A percentile compares a stretch with the other conserved stretches of the same genome.
Conservation (phyloP, 2,888 invertebrate genomes). For the Rhyacophila evoluta region DNA sequence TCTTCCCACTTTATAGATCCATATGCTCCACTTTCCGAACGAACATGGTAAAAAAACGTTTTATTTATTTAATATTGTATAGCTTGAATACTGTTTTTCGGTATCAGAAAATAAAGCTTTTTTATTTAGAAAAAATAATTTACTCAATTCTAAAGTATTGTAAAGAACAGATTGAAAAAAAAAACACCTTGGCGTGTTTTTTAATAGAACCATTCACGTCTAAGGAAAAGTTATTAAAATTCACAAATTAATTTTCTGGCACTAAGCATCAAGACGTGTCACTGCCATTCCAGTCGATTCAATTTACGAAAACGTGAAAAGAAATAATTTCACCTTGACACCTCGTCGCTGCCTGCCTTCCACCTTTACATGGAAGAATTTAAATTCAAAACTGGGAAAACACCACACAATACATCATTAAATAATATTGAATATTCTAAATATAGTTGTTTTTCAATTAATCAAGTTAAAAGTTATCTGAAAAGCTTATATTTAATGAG, state of each 20-base stretch:
- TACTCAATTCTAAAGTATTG: not conserved
- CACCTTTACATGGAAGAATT: not conserved
- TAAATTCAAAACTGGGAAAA: not conserved
- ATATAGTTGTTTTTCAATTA: too few relatives aligned
- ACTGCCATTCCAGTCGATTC: constrained; percentile 47
- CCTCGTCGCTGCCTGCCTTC: not conserved
- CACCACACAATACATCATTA: not conserved
- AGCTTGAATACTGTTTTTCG: too few relatives aligned
- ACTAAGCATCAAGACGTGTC: constrained; percentile 49
- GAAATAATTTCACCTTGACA: constrained; percentile 50
- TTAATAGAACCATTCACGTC: constrained; percentile 15
- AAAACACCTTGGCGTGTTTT: not conserved
- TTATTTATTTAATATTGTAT: too few relatives aligned
- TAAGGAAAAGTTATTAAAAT: constrained; percentile 28
- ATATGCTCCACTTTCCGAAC: too few relatives aligned
- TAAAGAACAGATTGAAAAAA: constrained; percentile 2
- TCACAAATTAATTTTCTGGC: constrained; percentile 42
- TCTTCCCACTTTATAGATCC: too few relatives aligned
- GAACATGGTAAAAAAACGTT: too few relatives aligned
- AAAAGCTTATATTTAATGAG: too few relatives aligned
- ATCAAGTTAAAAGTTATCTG: too few relatives aligned
- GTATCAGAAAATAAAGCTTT: too few relatives aligned
- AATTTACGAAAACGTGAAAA: constrained; percentile 39
- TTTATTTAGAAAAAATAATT: not conserved
- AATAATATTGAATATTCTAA: not conserved